Conservation (phyloP, 2,113 vertebrate species). For the Notarius quadriscutis region DNA sequence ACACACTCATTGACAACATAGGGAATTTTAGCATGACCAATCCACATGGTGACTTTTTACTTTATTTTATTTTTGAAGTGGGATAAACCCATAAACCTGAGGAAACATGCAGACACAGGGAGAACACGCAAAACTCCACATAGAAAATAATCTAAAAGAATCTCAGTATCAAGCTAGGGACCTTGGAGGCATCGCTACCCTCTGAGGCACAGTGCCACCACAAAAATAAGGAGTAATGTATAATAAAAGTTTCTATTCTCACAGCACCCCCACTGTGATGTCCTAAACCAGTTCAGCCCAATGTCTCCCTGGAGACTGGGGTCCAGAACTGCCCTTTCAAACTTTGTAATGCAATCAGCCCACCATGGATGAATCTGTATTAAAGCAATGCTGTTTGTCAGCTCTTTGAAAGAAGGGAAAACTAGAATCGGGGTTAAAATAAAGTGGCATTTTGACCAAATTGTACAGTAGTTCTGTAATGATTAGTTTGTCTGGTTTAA, state of each 20-base stretch:
- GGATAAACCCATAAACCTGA: not conserved
- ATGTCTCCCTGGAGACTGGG: not conserved
- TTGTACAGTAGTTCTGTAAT: not conserved
- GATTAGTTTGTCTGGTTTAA: not conserved
- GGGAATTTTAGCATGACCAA: not conserved
- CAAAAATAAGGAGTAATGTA: not conserved
- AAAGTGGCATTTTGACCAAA: not conserved
- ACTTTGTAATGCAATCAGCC: not conserved
- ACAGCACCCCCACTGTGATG: conserved; percentile 1
- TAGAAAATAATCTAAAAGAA: not conserved
- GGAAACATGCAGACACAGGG: not conserved
- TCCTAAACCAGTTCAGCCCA: not conserved
- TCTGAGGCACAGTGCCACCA: not conserved
- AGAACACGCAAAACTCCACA: not conserved
- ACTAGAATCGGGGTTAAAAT: not conserved
- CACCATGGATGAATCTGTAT: not conserved
- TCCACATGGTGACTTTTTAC: not conserved
- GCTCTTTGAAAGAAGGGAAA: not conserved
- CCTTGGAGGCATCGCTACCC: not conserved
- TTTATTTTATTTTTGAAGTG: not conserved
- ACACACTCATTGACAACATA: not conserved
- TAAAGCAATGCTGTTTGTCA: not conserved
- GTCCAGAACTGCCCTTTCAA: conserved; percentile 2
- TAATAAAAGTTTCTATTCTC: not conserved
- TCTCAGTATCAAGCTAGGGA: not conserved